Percentiles rank a stretch among this genome's conserved stretches.
Evolutionary conservation across 2,888 invertebrate species (phyloP).

Genomic region (Encarsia formosa): DNA sequence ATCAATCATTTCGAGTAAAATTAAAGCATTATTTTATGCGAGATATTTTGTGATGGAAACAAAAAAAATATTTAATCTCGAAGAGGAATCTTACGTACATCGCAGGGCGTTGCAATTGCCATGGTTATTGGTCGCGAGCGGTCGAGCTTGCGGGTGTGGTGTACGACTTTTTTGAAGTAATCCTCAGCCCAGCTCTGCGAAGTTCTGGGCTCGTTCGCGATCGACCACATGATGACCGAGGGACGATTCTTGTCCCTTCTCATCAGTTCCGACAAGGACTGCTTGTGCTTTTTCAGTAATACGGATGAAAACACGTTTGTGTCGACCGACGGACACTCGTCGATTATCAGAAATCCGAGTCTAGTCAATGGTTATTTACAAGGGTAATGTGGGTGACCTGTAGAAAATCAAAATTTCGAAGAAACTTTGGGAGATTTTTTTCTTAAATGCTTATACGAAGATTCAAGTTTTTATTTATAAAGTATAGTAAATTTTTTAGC

Average conservation of each 20-base stretch:
- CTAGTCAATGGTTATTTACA: no score
- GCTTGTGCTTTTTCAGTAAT: conserved; percentile 75
- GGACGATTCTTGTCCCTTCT: conserved; percentile 92
- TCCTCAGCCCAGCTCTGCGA: conserved; percentile 63
- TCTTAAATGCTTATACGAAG: no score
- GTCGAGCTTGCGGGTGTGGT: conserved; percentile 74
- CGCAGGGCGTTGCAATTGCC: conserved; percentile 63
- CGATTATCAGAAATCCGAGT: conserved; percentile 66
- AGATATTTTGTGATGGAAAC: no score
- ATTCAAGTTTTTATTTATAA: no score
- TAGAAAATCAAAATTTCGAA: no score
- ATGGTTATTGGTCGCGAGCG: conserved; percentile 80
- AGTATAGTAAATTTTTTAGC: no score
- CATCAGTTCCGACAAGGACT: conserved; percentile 81
- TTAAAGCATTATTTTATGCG: no score
- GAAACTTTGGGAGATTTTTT: no score
- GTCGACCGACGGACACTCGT: conserved; percentile 92
- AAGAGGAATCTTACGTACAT: no score
- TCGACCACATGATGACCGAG: conserved; percentile 93
- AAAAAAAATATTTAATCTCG: no score
- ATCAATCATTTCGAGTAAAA: no score
- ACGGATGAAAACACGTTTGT: conserved; percentile 71
- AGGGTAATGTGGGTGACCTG: no score
- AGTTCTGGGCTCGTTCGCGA: conserved; percentile 89
- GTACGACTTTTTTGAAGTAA: conserved; percentile 77